A percentile compares a stretch with the other conserved stretches of the same genome.
These are phyloP conservation scores for Gobio gobio DNA, from an alignment of 2,113 vertebrate genomes.

Conservation along the genomic window DNA sequence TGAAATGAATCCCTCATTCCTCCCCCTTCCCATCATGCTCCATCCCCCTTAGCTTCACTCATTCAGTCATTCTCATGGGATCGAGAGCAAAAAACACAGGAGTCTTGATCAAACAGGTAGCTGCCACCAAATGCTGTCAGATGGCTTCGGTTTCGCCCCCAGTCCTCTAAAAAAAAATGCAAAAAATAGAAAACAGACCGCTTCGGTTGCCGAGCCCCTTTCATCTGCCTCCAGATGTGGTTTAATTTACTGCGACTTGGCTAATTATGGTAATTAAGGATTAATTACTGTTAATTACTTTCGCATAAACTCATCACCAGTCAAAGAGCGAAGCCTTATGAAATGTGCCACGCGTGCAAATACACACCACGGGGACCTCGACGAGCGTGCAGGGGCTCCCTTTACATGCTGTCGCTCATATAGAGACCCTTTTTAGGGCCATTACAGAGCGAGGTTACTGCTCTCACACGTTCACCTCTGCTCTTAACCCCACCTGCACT, in stretches of 20 bases:
- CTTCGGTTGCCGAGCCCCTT: slow-evolving; percentile 82
- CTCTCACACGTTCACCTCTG: slow-evolving; percentile 57
- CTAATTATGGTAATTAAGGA: slow-evolving; percentile 99
- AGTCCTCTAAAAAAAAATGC: slow-evolving; percentile 62
- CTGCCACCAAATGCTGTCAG: slow-evolving; percentile 85
- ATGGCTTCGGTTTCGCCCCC: slow-evolving; percentile 79
- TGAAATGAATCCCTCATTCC: slow-evolving; percentile 62
- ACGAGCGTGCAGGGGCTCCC: slow-evolving; percentile 65
- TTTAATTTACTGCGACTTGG: slow-evolving; percentile 99
- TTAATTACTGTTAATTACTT: slow-evolving; percentile 99
- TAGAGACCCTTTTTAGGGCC: slow-evolving; percentile 71
- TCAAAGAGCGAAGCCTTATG: slow-evolving; percentile 99
- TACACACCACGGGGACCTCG: slow-evolving; percentile 70
- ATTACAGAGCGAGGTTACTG: slow-evolving; percentile 65
- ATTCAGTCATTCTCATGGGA: slow-evolving; percentile 38
- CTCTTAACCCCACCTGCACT: neutral
- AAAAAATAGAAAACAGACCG: slow-evolving; percentile 73
- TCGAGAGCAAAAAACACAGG: slow-evolving; percentile 44
- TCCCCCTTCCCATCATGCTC: slow-evolving; percentile 54
- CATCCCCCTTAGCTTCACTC: slow-evolving; percentile 37
- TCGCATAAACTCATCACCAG: slow-evolving; percentile 99
- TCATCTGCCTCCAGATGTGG: slow-evolving; percentile 99
- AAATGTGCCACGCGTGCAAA: slow-evolving; percentile 92
- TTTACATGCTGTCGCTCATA: slow-evolving; percentile 64
- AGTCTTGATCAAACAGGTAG: slow-evolving; percentile 76